A percentile compares a stretch with the other conserved stretches of the same genome.
These are phyloP conservation scores for Portevinia maculata DNA, from an alignment of 2,888 invertebrate species.

Conservation along the genomic window DNA sequence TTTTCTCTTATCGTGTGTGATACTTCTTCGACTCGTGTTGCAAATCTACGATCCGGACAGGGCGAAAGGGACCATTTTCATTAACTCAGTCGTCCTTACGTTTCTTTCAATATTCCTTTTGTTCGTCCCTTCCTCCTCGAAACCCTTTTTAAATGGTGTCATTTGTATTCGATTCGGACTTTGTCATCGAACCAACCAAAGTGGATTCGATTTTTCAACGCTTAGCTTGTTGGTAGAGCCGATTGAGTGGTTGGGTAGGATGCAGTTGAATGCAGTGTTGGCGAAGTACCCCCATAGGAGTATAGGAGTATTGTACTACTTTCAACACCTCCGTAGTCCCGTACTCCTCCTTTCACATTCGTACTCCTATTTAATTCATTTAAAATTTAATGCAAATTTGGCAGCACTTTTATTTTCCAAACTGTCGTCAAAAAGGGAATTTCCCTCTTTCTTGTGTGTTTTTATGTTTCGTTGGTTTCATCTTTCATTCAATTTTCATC, in stretches of 20 bases:
- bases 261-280: too few relatives aligned
- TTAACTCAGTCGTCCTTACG: constrained; percentile 48
- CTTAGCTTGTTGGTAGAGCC: constrained; percentile 26
- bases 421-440: too few relatives aligned
- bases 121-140: neutral
- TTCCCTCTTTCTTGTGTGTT: too few relatives aligned
- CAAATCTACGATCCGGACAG: constrained; percentile 21
- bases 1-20: constrained; percentile 18
- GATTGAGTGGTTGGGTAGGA: neutral
- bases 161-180: constrained; percentile 39
- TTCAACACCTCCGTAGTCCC: too few relatives aligned
- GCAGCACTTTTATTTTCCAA: too few relatives aligned
- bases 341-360: too few relatives aligned
- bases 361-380: too few relatives aligned
- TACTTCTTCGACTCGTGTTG: constrained; percentile 40
- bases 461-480: too few relatives aligned
- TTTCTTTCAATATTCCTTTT: constrained; percentile 30
- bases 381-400: too few relatives aligned
- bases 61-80: constrained; percentile 28
- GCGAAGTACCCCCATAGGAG: too few relatives aligned
- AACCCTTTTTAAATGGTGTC: constrained; percentile 34
- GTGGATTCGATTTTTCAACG: constrained; percentile 59
- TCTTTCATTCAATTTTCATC: too few relatives aligned
- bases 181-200: constrained; percentile 57
- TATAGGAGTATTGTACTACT: too few relatives aligned